These are phyloP conservation scores for Gorsachius magnificus DNA, from an alignment of 2,797 vertebrate species.

Conservation along the genomic window DNA sequence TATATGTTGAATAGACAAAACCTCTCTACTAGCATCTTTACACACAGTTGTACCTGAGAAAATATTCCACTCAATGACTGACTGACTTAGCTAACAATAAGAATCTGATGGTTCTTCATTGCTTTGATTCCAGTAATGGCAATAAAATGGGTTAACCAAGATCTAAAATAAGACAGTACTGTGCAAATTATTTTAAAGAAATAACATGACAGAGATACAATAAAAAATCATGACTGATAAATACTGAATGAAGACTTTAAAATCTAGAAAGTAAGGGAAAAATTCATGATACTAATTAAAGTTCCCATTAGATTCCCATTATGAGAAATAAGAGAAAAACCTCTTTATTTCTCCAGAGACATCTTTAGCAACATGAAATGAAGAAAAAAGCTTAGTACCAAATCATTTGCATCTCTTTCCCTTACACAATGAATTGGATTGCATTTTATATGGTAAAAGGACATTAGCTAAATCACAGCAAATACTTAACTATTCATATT, in stretches of 20 bases:
- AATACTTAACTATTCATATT: background rate
- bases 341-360: constrained; percentile 62
- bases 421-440: constrained; percentile 5
- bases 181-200: constrained; percentile 18
- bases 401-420: background rate
- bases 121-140: background rate
- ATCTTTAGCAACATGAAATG: constrained; percentile 23
- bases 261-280: constrained; percentile 44
- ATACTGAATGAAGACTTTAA: constrained; percentile 12
- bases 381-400: constrained; percentile 10
- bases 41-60: background rate
- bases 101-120: background rate
- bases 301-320: constrained; percentile 61
- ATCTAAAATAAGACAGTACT: background rate
- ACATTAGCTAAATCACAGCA: constrained; percentile 7
- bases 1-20: background rate
- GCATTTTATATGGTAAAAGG: background rate
- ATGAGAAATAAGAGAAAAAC: constrained; percentile 49
- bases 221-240: constrained; percentile 5
- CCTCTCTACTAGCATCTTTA: background rate
- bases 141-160: background rate
- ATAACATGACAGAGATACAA: background rate
- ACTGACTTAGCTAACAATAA: background rate
- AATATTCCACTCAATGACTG: background rate
- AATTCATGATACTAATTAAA: constrained; percentile 63